Evolutionary conservation across 37 sponge, comb jelly and placozoan species (phyloP).

Genomic region (Haliclona indistincta): DNA sequence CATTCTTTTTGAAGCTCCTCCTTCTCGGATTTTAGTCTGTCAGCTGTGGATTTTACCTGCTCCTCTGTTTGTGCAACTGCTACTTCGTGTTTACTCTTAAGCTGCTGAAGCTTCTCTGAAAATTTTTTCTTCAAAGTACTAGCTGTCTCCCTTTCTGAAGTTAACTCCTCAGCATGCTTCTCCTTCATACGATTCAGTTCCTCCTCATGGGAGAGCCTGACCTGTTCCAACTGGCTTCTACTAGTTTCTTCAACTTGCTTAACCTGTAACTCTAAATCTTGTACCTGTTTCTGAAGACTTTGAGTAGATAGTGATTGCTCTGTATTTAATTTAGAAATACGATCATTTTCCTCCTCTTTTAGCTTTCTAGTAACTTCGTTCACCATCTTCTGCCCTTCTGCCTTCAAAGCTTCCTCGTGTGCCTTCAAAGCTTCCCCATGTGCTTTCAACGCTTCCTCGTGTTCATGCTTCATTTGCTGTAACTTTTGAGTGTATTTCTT

Average conservation of each 20-base stretch:
- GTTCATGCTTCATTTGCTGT: slow-evolving; percentile 21
- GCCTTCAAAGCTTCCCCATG: neutral
- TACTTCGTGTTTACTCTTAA: slow-evolving; percentile 21
- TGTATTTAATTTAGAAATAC: too few species aligned
- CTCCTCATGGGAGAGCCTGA: slow-evolving; percentile 18
- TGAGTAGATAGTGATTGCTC: too few species aligned
- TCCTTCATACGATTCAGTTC: slow-evolving; percentile 29
- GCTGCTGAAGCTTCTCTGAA: slow-evolving; percentile 32
- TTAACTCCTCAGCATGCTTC: slow-evolving; percentile 3
- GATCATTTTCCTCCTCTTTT: neutral
- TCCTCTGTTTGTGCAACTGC: slow-evolving; percentile 11
- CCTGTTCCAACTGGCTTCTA: slow-evolving; percentile 21
- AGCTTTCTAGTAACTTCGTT: too few species aligned
- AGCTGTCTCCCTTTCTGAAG: neutral
- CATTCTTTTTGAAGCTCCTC: neutral
- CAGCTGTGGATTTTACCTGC: neutral
- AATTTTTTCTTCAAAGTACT: slow-evolving; percentile 17
- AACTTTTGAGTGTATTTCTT: slow-evolving; percentile 44
- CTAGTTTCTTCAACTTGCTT: slow-evolving; percentile 25
- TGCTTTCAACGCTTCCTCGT: neutral
- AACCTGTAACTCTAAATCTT: neutral
- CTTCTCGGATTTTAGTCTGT: neutral
- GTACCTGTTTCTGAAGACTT: too few species aligned
- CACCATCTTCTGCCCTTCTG: neutral
- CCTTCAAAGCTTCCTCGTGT: neutral